Conservation (phyloP, 2,888 invertebrate genomes). For the Agrochola macilenta region DNA sequence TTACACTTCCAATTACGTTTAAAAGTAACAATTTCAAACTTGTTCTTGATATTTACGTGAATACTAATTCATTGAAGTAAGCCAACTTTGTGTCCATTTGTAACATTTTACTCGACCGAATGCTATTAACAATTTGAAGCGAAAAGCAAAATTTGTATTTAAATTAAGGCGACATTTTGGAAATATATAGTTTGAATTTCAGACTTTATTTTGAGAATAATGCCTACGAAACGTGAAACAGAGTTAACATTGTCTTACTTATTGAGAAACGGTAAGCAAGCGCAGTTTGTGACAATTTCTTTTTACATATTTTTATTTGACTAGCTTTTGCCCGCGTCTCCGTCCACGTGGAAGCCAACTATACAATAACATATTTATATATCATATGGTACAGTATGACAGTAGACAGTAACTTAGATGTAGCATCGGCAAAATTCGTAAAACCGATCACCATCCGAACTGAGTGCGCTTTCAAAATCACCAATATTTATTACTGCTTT, state of each 20-base stretch:
- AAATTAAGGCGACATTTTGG: constrained; percentile 5
- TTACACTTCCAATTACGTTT: background rate
- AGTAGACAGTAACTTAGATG: too few species aligned
- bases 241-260: background rate
- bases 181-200: background rate
- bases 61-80: constrained; percentile 28
- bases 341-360: too few species aligned
- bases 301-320: background rate
- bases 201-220: background rate
- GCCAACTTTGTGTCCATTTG: constrained; percentile 17
- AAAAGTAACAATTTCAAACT: background rate
- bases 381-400: too few species aligned
- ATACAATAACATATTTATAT: too few species aligned
- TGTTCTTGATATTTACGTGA: constrained; percentile 12
- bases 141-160: constrained; percentile 8
- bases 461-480: too few species aligned
- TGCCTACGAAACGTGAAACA: background rate
- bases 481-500: too few species aligned
- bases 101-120: background rate
- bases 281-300: background rate
- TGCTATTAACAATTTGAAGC: background rate
- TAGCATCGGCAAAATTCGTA: too few species aligned
- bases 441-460: too few species aligned
- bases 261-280: background rate
- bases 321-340: too few species aligned